Conservation (phyloP, 2,888 invertebrate genomes). For the Loripinus fragilis region DNA sequence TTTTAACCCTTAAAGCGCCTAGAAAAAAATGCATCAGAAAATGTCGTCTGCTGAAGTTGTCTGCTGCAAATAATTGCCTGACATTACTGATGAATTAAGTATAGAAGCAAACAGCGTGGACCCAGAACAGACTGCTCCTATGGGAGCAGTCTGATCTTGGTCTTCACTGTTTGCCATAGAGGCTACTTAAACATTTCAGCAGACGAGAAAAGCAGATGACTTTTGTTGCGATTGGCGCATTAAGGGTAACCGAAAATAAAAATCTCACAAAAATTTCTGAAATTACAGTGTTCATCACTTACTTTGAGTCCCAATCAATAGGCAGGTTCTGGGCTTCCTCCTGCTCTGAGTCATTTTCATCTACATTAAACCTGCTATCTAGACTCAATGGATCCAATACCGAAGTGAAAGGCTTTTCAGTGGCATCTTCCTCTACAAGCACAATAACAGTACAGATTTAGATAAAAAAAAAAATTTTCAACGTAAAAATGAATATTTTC, state of each 20-base stretch:
- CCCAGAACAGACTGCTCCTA: background rate
- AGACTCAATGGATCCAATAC: conserved; percentile 34
- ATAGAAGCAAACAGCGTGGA: background rate
- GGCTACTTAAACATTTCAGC: too few species aligned
- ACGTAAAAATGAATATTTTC: too few species aligned
- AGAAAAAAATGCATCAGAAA: too few species aligned
- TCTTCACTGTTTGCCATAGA: background rate
- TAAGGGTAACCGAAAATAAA: too few species aligned
- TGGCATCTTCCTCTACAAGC: conserved; percentile 13
- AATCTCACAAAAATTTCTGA: too few species aligned
- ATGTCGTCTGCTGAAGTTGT: too few species aligned
- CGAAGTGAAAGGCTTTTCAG: conserved; percentile 21
- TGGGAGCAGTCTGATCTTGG: background rate
- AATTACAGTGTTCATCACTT: background rate
- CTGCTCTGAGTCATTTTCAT: conserved; percentile 27
- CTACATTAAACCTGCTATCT: conserved; percentile 44
- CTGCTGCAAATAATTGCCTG: too few species aligned
- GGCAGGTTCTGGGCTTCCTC: conserved; percentile 23
- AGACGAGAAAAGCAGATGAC: too few species aligned
- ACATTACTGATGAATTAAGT: too few species aligned
- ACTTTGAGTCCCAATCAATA: conserved; percentile 1
- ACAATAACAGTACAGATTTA: too few species aligned
- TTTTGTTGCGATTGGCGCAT: too few species aligned
- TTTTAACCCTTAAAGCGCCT: too few species aligned
- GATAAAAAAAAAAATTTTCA: background rate